A percentile compares a stretch with the other conserved stretches of the same genome.
Evolutionary conservation across 2,113 vertebrate species (phyloP).

Genomic region (Oplegnathus fasciatus): DNA sequence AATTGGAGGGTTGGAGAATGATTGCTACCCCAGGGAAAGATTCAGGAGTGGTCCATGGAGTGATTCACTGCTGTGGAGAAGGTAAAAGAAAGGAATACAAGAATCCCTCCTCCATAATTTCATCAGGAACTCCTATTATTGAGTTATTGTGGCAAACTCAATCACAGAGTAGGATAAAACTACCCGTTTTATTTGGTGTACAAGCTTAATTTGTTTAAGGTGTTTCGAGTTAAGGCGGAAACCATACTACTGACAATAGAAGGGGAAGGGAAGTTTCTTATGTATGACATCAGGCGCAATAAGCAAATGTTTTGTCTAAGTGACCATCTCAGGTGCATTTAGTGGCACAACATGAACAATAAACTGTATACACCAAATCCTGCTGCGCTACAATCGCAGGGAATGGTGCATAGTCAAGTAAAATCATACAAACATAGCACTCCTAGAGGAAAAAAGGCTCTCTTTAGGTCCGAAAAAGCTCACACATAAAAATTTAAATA

Average conservation of each 20-base stretch:
- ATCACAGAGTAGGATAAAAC: conserved; percentile 2
- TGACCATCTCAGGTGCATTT: neutral
- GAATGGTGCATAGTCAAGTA: neutral
- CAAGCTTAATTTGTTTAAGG: conserved; percentile 1
- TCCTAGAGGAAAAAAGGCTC: neutral
- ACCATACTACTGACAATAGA: neutral
- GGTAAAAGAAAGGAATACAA: conserved; percentile 25
- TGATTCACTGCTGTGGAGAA: conserved; percentile 21
- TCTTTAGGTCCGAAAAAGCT: conserved; percentile 33
- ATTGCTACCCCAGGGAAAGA: conserved; percentile 30
- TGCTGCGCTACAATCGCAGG: conserved; percentile 9
- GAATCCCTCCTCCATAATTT: conserved; percentile 15
- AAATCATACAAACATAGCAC: conserved; percentile 17
- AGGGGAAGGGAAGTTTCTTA: neutral
- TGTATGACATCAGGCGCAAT: neutral
- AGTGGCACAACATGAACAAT: neutral
- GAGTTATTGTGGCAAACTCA: conserved; percentile 46
- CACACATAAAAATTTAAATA: conserved; percentile 21
- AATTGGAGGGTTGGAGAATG: conserved; percentile 3
- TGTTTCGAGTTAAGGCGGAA: neutral
- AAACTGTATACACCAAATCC: neutral
- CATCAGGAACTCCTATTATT: conserved; percentile 25
- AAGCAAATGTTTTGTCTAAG: neutral
- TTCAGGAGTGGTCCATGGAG: conserved; percentile 2
- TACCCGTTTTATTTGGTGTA: neutral